Evolutionary conservation across 1,140 invertebrate species (phyloP), one percentile per base, ranked within the genome.

Genomic region (Thaumetopoea pityocampa): DNA sequence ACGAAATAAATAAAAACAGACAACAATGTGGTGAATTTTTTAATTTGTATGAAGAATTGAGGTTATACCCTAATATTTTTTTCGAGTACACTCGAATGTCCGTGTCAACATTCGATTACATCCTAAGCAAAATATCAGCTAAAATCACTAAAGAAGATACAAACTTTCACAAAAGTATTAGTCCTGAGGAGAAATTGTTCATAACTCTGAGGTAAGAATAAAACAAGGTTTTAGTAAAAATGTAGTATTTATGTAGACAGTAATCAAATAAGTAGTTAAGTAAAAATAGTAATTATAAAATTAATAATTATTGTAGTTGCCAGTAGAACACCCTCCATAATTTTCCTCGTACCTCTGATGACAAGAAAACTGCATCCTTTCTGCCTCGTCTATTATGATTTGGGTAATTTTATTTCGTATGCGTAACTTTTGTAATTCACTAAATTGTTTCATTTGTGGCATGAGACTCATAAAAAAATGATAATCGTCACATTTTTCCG

Each of bases 121-220:
- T 33, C 19, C 30, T 33, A 20, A 33, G 8, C 20, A 33, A 33
- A 33, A 33, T 33, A 33, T 33, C 30, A 20, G 16, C 8, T 2
- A 33, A 33, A 33, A 20, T 33, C 30, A 33, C 30, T 17, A 33
- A 33, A 33, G 30, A 19, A 33, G 30, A 35, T 23, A 23, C 33
- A 14, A 35, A 35, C 20, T 35, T 35, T 35, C 33, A 20, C 33
- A 35, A 35, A 23, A 35, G 33, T 35, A 35, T 35, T 35, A 35
- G 19, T 14, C 33, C 33, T 35, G 20, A 35, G 33, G 33, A 35
- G 32, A 35, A 35, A 35, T 35, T 35, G 8, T 35, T 35, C 20
- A 35, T 35, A 35, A 35, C 32, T 23, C 19, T 23, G 32, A 35
- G 32, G 32, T 35, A 35, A 35, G 32, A 35, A 35, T 35, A 35